Conservation (phyloP, 2,113 vertebrate species). For the Sinocyclocheilus anophthalmus region DNA sequence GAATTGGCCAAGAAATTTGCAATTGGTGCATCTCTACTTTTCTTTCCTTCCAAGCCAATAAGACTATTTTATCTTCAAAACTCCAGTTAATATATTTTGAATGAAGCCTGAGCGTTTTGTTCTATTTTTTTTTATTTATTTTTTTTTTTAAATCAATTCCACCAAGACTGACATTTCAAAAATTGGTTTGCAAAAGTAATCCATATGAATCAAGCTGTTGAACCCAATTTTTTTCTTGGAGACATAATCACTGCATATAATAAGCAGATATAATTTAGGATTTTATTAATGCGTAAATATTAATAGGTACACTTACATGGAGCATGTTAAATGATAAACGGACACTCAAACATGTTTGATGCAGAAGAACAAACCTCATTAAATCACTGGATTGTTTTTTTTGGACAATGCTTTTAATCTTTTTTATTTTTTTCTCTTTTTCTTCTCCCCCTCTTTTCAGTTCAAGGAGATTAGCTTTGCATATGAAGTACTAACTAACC, state of each 20-base stretch:
- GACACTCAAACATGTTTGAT: not conserved
- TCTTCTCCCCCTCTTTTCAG: constrained; percentile 63
- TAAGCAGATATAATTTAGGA: not conserved
- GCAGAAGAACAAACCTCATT: not conserved
- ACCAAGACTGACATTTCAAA: too few species aligned
- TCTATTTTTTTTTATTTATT: too few species aligned
- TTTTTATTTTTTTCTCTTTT: not conserved
- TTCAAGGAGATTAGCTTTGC: constrained; percentile 99
- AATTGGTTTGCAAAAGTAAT: too few species aligned
- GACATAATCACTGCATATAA: not conserved
- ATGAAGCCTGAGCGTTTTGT: not conserved
- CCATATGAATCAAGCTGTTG: too few species aligned
- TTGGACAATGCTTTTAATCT: not conserved
- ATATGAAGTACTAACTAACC: constrained; percentile 95
- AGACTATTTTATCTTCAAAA: not conserved
- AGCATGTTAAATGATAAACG: not conserved
- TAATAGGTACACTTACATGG: not conserved
- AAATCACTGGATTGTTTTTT: not conserved
- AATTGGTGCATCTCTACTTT: too few species aligned
- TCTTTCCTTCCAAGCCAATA: not conserved
- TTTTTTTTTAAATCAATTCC: too few species aligned
- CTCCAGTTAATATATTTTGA: not conserved
- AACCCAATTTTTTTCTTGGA: too few species aligned
- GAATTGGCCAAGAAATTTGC: too few species aligned
- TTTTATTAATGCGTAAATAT: not conserved